Evolutionary conservation across 2,888 invertebrate genomes (phyloP), one percentile per base, ranked within the genome.

Genomic region (Eudasyphora cyanicolor): DNA sequence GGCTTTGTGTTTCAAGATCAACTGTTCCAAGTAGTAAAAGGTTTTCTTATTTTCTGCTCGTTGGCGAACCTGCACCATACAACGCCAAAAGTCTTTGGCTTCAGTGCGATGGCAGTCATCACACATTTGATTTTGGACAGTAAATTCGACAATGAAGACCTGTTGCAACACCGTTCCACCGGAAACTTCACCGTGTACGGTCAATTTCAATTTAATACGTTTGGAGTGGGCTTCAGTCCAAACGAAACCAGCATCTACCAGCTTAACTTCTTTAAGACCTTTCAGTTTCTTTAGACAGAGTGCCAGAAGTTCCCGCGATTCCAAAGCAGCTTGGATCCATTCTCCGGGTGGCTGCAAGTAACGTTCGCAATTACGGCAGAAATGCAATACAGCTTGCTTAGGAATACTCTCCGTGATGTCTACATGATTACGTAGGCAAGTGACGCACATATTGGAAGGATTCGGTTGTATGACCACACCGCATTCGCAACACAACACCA

Each of bases 191-290:
- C 70, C 79, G n/a, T 83, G 67, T 12, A 67, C 67, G 3, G 19
- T 19, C 24, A 67, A 12, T 24, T 67, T 67, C 3, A 64, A 19
- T 21, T 54, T 54, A 12, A 54, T 54, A 21, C 54, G 54, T 92
- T 98, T 98, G 0, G 99, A 99, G 93, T 99, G 99, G 54, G 99
- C 98, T 91, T 99, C 99, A 10, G 99, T 99, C 99, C 99, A 99
- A 4, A 98, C 95, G 93, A 99, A 99, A 0, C 96, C 95, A 49
- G 99, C 99, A 93, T 99, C 99, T 76, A 99, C 94, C 17, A 99
- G 93, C 89, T 98, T 97, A 0, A 99, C 96, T 90, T 96, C 95
- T 88, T 95, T 96, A 10, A 99, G 93, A 0, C 98, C 98, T 92
- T 97, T 98, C 32, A 99, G 92, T 89, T 96, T 97, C 91, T 98